Evolutionary conservation across 1,140 invertebrate species (phyloP), one percentile per base, ranked within the genome.

Genomic region (Pachyrhynchus sulphureomaculatus): DNA sequence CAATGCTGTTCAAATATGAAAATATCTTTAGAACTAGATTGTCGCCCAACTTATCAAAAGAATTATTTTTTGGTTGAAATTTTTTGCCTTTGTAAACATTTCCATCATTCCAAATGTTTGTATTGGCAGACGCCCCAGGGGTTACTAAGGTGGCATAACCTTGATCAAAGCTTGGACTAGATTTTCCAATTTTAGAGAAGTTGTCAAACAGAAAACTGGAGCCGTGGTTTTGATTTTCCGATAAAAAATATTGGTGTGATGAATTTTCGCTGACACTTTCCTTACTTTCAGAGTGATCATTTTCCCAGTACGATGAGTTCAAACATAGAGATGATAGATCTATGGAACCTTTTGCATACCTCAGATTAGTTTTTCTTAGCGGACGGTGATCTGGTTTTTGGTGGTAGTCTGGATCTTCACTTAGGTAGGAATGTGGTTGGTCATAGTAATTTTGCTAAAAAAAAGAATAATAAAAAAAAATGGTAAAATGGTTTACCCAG

Each of bases 71-170:
- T 17, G 69, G 66, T 59, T 72, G 65, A 32, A 67, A 67, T 34
- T 64, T 68, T 56, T 71, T 72, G n/a, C 66, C 70, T 44, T 70
- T 70, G 56, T 66, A 72, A n/a, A 67, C 52, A 48, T 65, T 71
- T 47, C 45, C 64, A 51, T 66, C 65, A 32, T 54, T 76, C 77
- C 79, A 70, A 12, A 75, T 65, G 26, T 42, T 67, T 24, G 63
- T 44, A 17, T 57, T 60, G 18, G 54, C 47, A 10, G 51, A 65
- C 68, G 77, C 49, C 63, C 79, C 82, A 9, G 82, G 81, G 13
- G 82, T 82, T 1, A 88, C 83, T 34, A 90, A 75, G 1, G 88
- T 90, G 66, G 89, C 87, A 75, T 90, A 90, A 5, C 88, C 88
- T 72, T 89, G 84, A 73, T 89, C 87, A 17, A 88, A 73, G 64